Base-by-base conservation (phyloP, 2,888 invertebrate genomes). In the Stenurella melanura region DNA sequence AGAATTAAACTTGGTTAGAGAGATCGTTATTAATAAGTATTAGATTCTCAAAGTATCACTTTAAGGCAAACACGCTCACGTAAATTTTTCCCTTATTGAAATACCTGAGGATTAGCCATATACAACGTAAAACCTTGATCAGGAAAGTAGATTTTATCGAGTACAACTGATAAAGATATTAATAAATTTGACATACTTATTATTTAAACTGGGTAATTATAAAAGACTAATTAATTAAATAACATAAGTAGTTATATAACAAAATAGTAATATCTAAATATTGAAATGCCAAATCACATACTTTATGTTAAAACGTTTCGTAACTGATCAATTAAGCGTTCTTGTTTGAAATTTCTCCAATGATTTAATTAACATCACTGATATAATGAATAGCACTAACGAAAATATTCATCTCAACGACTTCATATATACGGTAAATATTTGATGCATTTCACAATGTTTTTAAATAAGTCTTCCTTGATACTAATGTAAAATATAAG, bases 341-440 rank as follows among this genome's bases (percentile, higher is more conserved):
- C 15, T 0, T 42, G 19, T 64, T 64, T 64, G 19, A 38, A 64
- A 64, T 64, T 64, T 64, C 64, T 64, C 42, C 42, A 12, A 15
- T 42, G 12, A 50, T 64, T 42, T 64, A 64, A 64, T 64, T 64
- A 64, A 42, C 42, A 19, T 19, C 18, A 42, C 10, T 64, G 12
- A 15, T 11, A 21, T 61, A n/a, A 26, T n/a, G n/a, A 60, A 26
- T 12, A 6, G 4, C n/a, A n/a, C 1, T n/a, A 6, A 15, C 4
- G 15, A 1, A 50, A 50, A 34, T 34, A 34, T 34, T 34, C 6
- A 34, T 34, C 30, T 34, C 9, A 6, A 34, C 7, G 30, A 34
- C 30, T 34, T 34, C 30, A 34, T 34, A 34, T 34, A 34, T 9
- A 4, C 9, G 30, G 7, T 34, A 34, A 34, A 34, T 34, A 34